A percentile compares a stretch with the other conserved stretches of the same genome.
These are phyloP conservation scores for Macrostomum lignano DNA, from an alignment of 1,140 invertebrate species.

Conservation along the genomic window DNA sequence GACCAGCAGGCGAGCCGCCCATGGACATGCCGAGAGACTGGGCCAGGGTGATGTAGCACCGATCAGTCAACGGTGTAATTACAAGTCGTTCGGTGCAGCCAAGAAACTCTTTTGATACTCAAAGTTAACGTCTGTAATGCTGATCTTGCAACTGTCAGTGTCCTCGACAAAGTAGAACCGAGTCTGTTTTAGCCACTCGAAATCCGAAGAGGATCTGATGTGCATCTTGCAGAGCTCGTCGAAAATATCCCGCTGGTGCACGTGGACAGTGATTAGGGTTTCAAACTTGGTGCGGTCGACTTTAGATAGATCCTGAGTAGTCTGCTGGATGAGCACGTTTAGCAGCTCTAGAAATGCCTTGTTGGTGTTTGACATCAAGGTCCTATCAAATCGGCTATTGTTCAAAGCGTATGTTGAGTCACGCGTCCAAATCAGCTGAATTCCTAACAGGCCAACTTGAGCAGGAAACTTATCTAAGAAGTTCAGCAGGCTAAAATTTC, in stretches of 20 bases:
- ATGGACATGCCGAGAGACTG: constrained; percentile 67
- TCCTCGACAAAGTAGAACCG: constrained; percentile 76
- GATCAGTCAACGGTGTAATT: constrained; percentile 63
- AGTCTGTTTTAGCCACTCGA: constrained; percentile 72
- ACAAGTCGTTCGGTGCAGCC: constrained; percentile 70
- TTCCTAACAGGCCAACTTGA: constrained; percentile 23
- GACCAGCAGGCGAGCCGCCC: constrained; percentile 63
- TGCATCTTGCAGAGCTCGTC: constrained; percentile 56
- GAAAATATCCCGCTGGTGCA: constrained; percentile 69
- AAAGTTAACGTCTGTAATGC: constrained; percentile 63
- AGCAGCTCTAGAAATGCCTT: constrained; percentile 60
- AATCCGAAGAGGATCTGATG: constrained; percentile 38
- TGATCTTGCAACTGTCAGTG: constrained; percentile 52
- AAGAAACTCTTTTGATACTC: constrained; percentile 72
- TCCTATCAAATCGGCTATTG: constrained; percentile 53
- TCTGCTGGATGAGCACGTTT: constrained; percentile 66
- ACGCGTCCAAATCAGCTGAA: constrained; percentile 40
- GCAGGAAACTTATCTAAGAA: constrained; percentile 73
- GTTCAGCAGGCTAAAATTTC: constrained; percentile 48
- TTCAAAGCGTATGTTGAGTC: constrained; percentile 53
- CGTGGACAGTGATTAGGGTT: constrained; percentile 67
- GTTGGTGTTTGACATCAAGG: constrained; percentile 65
- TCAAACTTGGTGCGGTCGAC: constrained; percentile 67
- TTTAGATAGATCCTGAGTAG: constrained; percentile 51
- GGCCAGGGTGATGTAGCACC: constrained; percentile 65